These are phyloP conservation scores for Stomatorhinus ivindoensis DNA, from an alignment of 2,113 vertebrate species.

Conservation along the genomic window DNA sequence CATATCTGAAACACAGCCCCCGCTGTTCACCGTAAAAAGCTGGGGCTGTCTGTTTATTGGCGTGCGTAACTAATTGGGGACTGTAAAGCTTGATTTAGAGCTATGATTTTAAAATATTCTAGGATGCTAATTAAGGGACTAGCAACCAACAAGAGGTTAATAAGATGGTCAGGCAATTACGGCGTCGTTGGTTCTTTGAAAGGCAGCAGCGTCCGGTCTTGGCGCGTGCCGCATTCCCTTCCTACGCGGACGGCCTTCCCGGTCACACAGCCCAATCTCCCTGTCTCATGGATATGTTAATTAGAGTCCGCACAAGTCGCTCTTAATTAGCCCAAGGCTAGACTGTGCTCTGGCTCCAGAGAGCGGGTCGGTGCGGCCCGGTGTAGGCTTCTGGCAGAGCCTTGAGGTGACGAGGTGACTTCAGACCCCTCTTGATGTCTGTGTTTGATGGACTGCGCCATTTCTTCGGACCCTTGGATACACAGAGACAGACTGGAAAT, in stretches of 20 bases:
- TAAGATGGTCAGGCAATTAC: slow-evolving; percentile 11
- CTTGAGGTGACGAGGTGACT: not conserved
- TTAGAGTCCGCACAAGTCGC: slow-evolving; percentile 3
- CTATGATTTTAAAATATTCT: slow-evolving; percentile 15
- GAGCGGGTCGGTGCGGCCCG: not conserved
- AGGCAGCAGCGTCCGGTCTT: not conserved
- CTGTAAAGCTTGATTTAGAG: slow-evolving; percentile 2
- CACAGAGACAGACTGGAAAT: not conserved
- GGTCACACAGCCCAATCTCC: slow-evolving; percentile 6
- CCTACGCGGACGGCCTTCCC: not conserved
- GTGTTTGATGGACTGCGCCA: not conserved
- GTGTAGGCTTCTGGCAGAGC: not conserved
- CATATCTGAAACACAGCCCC: not conserved
- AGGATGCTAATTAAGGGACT: slow-evolving; percentile 12
- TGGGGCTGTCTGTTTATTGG: slow-evolving; percentile 13
- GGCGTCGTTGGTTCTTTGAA: slow-evolving; percentile 11
- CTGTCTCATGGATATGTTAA: slow-evolving; percentile 21
- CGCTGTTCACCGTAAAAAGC: not conserved
- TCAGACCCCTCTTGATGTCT: not conserved
- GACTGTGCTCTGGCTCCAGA: not conserved
- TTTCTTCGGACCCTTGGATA: not conserved
- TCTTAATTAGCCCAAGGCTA: not conserved
- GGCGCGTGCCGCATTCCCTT: not conserved
- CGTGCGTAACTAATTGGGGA: slow-evolving; percentile 29
- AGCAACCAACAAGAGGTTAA: slow-evolving; percentile 11